phyloP scores from a whole-genome alignment of 2,797 vertebrate species.

The Liasis olivaceus region DNA sequence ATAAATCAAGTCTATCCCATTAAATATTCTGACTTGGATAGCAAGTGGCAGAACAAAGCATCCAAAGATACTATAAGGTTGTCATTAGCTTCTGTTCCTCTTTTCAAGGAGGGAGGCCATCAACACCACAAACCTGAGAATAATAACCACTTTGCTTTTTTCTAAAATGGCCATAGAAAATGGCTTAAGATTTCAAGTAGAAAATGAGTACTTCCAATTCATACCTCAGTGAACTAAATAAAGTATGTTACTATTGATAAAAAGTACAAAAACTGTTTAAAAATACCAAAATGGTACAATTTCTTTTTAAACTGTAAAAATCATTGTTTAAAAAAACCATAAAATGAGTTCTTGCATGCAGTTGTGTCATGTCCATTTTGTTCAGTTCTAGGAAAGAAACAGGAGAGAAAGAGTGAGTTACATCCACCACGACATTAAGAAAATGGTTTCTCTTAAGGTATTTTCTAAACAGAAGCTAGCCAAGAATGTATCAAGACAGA shows the following conservation, averaged over 20 bases:
- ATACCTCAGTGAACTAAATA: conserved; percentile 1
- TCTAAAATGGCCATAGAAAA: background rate
- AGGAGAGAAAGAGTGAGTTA: background rate
- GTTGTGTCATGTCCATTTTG: background rate
- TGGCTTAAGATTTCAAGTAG: conserved; percentile 3
- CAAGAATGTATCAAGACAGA: background rate
- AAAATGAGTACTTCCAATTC: fast-evolving
- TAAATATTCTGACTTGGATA: background rate
- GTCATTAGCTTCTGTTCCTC: background rate
- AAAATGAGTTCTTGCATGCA: background rate
- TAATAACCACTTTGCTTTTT: background rate
- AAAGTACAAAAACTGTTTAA: background rate
- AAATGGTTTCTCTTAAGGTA: background rate
- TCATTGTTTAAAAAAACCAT: background rate
- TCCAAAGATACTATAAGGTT: background rate
- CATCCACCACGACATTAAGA: background rate
- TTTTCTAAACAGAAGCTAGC: background rate
- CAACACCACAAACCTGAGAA: background rate
- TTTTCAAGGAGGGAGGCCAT: background rate
- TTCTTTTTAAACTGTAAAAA: background rate
- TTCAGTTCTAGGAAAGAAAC: conserved; percentile 42
- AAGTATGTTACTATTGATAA: background rate
- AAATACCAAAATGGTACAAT: background rate
- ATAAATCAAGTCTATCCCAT: conserved; percentile 42
- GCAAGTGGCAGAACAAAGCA: background rate